Evolutionary conservation across 2,113 vertebrate species (phyloP), one percentile per base, ranked within the genome.

Genomic region (Neoarius graeffei): DNA sequence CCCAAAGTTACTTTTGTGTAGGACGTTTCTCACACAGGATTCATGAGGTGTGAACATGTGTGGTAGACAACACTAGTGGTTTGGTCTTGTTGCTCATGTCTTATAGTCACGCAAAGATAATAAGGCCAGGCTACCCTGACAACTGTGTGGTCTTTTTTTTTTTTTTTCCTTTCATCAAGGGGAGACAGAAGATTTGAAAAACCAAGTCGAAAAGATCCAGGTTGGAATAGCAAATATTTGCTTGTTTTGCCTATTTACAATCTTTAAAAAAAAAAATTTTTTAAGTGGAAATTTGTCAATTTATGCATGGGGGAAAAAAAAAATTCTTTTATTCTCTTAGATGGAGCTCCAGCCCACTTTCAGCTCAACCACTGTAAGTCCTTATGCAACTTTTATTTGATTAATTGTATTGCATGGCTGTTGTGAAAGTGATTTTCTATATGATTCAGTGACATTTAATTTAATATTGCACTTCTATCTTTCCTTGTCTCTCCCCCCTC

Each of bases 171-270:
- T 84, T 85, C 93, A 88, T 93, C 90, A 91, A 99, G 98, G 96
- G 98, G 97, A 92, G 98, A 99, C 94, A 96, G 97, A 93, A 95
- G 98, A 93, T 99, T 99, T 97, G 98, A 99, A 96, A 99, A 99
- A 94, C 97, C 98, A 94, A 97, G 96, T 92, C 96, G 98, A 94
- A 99, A 99, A 98, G 98, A 99, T 92, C 95, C 97, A 97, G 98
- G 98, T 99, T 95, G 94, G 97, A 96, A 50, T 84, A 77, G 2
- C 19, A 42, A 23, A 42, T 81, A 81, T 62, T 23, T 60, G 27
- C 10, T 14, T 42, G 27, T 17, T 35, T 4, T n/a, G 5, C 23
- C 42, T 17, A 14, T 50, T 48, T 88, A 7, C 9, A 57, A 35
- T 11, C 48, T 30, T 27, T 52, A 35, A 35, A 35, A 35, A 35